phyloP scores from a whole-genome alignment of 2,888 invertebrate species.

The Tribolium freemani region DNA sequence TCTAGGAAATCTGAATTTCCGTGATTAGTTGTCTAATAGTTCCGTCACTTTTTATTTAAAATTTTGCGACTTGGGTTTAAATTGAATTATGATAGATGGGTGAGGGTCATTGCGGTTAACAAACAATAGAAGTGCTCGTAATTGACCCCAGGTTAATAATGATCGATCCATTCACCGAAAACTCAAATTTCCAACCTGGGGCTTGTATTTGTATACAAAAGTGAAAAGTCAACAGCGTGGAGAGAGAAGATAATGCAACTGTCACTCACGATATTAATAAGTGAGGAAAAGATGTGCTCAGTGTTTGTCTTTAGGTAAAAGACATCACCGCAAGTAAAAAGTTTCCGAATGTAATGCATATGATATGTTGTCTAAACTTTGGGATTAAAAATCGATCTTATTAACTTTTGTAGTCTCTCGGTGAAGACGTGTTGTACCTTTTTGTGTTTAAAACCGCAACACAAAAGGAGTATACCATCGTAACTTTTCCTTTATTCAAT shows the following conservation, averaged over 20 bases:
- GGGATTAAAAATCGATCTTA: constrained; percentile 30
- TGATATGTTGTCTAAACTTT: constrained; percentile 20
- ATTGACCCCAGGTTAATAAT: background rate
- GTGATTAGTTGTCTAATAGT: background rate
- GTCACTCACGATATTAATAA: background rate
- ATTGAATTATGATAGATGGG: background rate
- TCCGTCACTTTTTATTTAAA: background rate
- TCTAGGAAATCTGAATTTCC: constrained; percentile 15
- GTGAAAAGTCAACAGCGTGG: background rate
- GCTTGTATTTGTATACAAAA: background rate
- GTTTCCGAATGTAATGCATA: constrained; percentile 6
- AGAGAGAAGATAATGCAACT: background rate
- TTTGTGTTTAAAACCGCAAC: too few relatives aligned
- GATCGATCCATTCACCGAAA: background rate
- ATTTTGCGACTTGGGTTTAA: background rate
- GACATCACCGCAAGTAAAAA: background rate
- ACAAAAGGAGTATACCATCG: too few relatives aligned
- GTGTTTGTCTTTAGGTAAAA: background rate
- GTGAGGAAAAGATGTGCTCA: background rate
- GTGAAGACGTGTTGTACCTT: too few relatives aligned
- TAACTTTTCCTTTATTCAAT: too few relatives aligned
- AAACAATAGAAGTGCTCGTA: background rate
- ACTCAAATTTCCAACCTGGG: background rate
- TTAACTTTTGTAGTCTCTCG: constrained; percentile 14
- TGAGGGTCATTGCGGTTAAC: background rate